phyloP scores from a whole-genome alignment of 2,888 invertebrate genomes.

The Stenoptilia bipunctidactyla region DNA sequence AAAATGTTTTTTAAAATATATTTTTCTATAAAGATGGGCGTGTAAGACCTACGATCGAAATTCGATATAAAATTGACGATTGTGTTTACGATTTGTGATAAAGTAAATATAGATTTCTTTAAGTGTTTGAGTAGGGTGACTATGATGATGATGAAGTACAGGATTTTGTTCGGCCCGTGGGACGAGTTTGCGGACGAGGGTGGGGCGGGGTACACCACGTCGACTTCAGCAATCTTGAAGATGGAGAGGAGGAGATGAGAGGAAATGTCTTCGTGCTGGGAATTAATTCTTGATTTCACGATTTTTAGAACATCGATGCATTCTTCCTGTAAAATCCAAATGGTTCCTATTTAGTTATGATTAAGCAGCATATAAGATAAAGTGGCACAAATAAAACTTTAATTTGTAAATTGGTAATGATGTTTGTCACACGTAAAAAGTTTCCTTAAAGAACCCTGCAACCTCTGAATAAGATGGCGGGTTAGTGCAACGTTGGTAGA shows the following conservation, averaged over 20 bases:
- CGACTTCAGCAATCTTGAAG: conserved; percentile 93
- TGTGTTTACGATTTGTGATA: conserved; percentile 22
- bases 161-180: conserved; percentile 31
- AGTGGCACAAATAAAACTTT: too few species aligned
- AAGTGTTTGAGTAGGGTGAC: conserved; percentile 38
- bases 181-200: conserved; percentile 61
- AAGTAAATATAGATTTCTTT: conserved; percentile 23
- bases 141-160: conserved; percentile 39
- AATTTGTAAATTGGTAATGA: too few species aligned
- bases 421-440: too few species aligned
- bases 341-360: too few species aligned
- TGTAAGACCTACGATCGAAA: conserved; percentile 30
- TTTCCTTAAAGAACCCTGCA: too few species aligned
- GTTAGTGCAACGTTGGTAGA: too few species aligned
- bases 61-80: conserved; percentile 52
- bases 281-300: conserved; percentile 87
- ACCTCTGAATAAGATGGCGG: too few species aligned
- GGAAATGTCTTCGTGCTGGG: conserved; percentile 86
- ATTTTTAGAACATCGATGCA: conserved; percentile 86
- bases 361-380: too few species aligned
- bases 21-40: conserved; percentile 35
- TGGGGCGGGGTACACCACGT: conserved; percentile 82
- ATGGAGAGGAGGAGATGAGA: conserved; percentile 90
- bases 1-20: conserved; percentile 39
- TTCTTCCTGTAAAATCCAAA: conserved; percentile 84